Base-by-base conservation (phyloP, 2,113 vertebrate species). In the Pedionomus torquatus region DNA sequence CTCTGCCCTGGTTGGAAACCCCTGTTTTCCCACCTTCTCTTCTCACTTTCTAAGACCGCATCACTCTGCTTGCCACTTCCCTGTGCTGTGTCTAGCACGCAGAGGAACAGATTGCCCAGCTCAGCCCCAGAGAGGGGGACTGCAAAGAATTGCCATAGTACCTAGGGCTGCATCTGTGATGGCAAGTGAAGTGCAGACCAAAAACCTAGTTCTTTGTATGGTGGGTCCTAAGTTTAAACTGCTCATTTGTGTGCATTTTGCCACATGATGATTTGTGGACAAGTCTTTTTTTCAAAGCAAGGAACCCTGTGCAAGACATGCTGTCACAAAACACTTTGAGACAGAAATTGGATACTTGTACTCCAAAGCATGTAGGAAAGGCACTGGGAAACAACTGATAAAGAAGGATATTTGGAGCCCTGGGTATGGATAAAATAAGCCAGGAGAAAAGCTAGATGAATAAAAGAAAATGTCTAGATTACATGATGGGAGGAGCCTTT, bases 11-110 rank as follows among this genome's bases (percentile, higher is more conserved):
- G 6, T 52, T 46, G 44, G 44, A 71, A 39, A 46, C 16, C 23
- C 15, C 28, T 57, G 6, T 65, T n/a, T 58, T 39, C 17, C 52
- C 11, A 10, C 33, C 17, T 23, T 86, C 20, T 19, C 21, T 41
- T 82, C 51, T 78, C 41, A 3, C 9, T 60, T 75, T 25, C 19
- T 16, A 18, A 33, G 21, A 2, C 16, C 0, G 0, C 41, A 2
- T 15, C 37, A 10, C 55, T 65, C 18, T 49, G 10, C 39, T 51
- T 63, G 52, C 9, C 18, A 4, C 8, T 68, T 83, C 25, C 31
- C 46, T 41, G 51, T 15, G 3, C 21, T 35, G 23, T 35, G 33
- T 37, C 57, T 72, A 60, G 31, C 46, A 14, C 2, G 2, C 30
- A 83, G 48, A 37, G 43, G 12, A 70, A 5, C 30, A 89, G 72